Conservation (phyloP, 2,113 vertebrate genomes). For the Mus pahari region DNA sequence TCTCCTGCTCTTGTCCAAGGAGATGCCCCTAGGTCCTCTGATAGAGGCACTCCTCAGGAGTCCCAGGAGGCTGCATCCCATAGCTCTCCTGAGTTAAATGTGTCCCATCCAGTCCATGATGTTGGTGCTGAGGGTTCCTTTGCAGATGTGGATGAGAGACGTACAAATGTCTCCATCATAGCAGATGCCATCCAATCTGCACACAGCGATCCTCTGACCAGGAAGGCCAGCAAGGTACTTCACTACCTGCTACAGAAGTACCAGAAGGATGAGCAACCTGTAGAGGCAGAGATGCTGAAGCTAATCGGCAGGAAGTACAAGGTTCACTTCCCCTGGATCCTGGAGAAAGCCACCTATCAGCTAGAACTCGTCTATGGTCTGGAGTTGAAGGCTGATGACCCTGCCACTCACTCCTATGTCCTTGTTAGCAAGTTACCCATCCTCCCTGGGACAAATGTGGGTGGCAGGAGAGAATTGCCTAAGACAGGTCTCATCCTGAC, state of each 20-base stretch:
- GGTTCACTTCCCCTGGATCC: background rate
- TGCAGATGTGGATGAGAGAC: background rate
- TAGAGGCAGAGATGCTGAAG: background rate
- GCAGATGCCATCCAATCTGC: background rate
- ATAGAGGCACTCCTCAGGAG: no score
- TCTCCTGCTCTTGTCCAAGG: background rate
- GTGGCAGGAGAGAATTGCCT: background rate
- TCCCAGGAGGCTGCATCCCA: background rate
- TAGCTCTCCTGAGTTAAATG: background rate
- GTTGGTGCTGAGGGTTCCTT: background rate
- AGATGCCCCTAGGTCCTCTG: background rate
- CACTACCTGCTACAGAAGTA: background rate
- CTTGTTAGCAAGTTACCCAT: background rate
- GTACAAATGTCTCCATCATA: background rate
- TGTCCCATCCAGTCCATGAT: background rate
- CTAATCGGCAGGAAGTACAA: background rate
- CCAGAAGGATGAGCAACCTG: background rate
- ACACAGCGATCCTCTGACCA: background rate
- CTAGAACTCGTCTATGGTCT: background rate
- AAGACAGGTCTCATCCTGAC: background rate
- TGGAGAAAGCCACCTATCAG: background rate
- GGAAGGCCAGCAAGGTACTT: background rate
- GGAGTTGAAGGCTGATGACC: background rate
- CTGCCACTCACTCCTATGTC: background rate
- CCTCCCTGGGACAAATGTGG: background rate